These are phyloP conservation scores for Troilus luridus DNA, from an alignment of 2,888 invertebrate species.

Conservation along the genomic window DNA sequence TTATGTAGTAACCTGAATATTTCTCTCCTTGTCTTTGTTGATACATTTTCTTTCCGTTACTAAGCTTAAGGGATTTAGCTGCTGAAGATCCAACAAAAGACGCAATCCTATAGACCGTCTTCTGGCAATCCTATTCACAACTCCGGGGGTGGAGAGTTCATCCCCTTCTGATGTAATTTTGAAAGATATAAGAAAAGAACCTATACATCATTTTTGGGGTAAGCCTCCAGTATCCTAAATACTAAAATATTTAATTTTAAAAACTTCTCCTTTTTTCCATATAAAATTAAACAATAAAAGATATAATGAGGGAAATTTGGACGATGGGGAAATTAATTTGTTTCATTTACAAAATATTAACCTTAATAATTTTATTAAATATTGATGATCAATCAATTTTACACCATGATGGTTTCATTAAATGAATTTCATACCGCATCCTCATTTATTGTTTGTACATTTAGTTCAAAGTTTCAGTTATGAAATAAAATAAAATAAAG, in stretches of 20 bases:
- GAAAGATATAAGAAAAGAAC: neutral
- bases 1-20: neutral
- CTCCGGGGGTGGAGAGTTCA: neutral
- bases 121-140: conserved; percentile 15
- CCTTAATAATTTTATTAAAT: too few relatives aligned
- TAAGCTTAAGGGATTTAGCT: conserved; percentile 14
- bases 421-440: neutral
- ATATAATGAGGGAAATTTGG: too few relatives aligned
- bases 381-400: too few relatives aligned
- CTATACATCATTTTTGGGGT: neutral
- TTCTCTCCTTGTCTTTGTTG: neutral
- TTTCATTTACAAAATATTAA: neutral
- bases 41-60: conserved; percentile 12
- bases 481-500: neutral
- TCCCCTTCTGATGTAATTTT: conserved; percentile 17
- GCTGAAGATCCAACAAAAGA: conserved; percentile 1
- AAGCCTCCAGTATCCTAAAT: neutral
- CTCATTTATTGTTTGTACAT: neutral
- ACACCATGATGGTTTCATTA: too few relatives aligned
- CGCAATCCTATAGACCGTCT: conserved; percentile 18
- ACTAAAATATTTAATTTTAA: neutral
- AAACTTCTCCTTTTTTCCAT: neutral
- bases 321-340: neutral
- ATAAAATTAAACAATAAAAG: neutral
- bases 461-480: neutral